These are phyloP conservation scores for Sisor rabdophorus DNA, from an alignment of 2,113 vertebrate genomes.

Conservation along the genomic window DNA sequence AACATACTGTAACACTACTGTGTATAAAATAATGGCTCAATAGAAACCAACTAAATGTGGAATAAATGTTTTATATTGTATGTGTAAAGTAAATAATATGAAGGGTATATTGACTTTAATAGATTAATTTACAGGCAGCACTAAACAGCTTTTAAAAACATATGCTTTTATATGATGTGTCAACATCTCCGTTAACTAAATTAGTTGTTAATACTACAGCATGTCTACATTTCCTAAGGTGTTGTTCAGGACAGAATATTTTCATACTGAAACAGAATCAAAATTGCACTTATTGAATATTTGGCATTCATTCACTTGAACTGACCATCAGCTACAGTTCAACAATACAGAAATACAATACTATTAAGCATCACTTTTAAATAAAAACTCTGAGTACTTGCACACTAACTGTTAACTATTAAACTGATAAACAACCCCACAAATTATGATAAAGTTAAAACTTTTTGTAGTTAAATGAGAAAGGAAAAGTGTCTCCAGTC, in stretches of 20 bases:
- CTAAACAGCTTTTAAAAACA: neutral
- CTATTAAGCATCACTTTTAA: no score
- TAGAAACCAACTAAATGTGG: slow-evolving; percentile 8
- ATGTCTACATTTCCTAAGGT: no score
- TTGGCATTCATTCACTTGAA: neutral
- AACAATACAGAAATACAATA: neutral
- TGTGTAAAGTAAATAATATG: neutral
- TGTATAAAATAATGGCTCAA: neutral
- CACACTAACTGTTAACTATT: neutral
- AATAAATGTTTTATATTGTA: slow-evolving; percentile 1
- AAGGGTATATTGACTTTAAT: neutral
- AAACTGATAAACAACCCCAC: no score
- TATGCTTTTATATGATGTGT: neutral
- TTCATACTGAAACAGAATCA: no score
- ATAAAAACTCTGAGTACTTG: neutral
- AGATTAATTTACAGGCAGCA: neutral
- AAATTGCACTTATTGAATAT: neutral
- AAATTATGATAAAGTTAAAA: neutral
- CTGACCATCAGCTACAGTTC: neutral
- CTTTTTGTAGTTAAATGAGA: slow-evolving; percentile 66
- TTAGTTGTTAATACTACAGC: neutral
- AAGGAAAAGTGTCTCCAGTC: slow-evolving; percentile 56
- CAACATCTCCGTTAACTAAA: neutral
- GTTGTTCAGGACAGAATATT: neutral
- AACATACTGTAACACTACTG: neutral